These are phyloP conservation scores for Scylla paramamosain DNA, from an alignment of 1,140 invertebrate genomes.

Conservation along the genomic window DNA sequence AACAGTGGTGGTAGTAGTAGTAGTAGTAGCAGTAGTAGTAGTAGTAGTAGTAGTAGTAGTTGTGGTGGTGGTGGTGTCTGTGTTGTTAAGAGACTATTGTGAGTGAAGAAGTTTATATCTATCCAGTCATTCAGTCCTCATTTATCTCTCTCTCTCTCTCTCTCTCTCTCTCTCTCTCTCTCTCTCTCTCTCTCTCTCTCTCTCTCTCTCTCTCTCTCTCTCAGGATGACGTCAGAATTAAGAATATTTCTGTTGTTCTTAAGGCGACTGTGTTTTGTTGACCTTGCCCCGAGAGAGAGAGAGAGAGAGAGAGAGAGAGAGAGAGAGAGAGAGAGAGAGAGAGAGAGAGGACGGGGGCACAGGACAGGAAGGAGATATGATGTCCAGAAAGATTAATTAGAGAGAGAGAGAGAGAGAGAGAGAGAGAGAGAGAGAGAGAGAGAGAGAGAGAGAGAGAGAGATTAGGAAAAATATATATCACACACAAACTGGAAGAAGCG, in stretches of 20 bases:
- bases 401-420: not conserved
- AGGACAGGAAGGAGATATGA: not conserved
- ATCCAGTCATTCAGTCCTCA: not conserved
- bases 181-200: constrained; percentile 53
- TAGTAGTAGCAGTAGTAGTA: too few species aligned
- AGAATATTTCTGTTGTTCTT: too few species aligned
- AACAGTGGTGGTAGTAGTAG: too few species aligned
- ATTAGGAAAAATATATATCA: too few species aligned
- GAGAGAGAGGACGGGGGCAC: not conserved
- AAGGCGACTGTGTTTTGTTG: too few species aligned
- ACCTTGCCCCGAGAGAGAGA: not conserved
- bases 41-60: too few species aligned
- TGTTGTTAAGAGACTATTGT: not conserved
- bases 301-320: not conserved
- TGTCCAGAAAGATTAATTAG: not conserved
- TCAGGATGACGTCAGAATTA: too few species aligned
- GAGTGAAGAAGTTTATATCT: not conserved
- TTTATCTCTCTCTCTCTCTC: constrained; percentile 40
- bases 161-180: constrained; percentile 55
- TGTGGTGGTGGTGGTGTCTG: too few species aligned
- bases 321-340: not conserved
- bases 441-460: too few species aligned
- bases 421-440: not conserved
- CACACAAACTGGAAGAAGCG: too few species aligned
- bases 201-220: constrained; percentile 52